Evolutionary conservation across 2,113 vertebrate species (phyloP).

Genomic region (Sinocyclocheilus grahami): DNA sequence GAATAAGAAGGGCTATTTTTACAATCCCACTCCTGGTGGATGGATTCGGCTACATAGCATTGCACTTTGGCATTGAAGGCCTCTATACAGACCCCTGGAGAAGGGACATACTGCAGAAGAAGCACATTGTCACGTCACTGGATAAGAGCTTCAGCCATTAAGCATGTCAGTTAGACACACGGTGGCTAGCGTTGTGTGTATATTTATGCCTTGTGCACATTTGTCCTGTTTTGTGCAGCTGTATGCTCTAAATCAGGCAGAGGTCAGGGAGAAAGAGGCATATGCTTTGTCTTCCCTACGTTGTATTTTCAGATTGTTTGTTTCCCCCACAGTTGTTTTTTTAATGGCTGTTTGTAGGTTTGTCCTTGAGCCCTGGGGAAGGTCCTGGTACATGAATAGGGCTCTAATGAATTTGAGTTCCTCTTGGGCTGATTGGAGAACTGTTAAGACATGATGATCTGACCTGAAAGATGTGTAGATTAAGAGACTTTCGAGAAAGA

Average conservation of each 20-base stretch:
- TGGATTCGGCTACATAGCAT: slow-evolving; percentile 29
- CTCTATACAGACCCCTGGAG: slow-evolving; percentile 9
- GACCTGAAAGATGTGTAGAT: neutral
- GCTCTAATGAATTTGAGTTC: slow-evolving; percentile 8
- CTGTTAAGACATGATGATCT: slow-evolving; percentile 6
- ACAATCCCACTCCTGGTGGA: slow-evolving; percentile 31
- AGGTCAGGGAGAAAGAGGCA: slow-evolving; percentile 29
- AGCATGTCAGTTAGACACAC: slow-evolving; percentile 20
- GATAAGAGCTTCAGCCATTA: slow-evolving; percentile 19
- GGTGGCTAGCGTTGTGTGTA: neutral
- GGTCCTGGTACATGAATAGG: slow-evolving; percentile 8
- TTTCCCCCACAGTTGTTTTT: neutral
- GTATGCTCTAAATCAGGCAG: slow-evolving; percentile 24
- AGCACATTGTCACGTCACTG: slow-evolving; percentile 9
- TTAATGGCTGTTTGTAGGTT: neutral
- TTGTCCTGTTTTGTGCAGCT: slow-evolving; percentile 22
- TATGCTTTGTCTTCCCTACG: slow-evolving; percentile 26
- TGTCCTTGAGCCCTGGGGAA: slow-evolving; percentile 38
- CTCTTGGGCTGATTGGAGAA: slow-evolving; percentile 1
- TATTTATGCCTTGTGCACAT: neutral
- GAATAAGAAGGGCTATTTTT: slow-evolving; percentile 33
- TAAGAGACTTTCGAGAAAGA: neutral
- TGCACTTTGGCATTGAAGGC: slow-evolving; percentile 30
- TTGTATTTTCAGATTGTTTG: slow-evolving; percentile 38
- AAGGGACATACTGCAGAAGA: slow-evolving; percentile 22